Conservation (phyloP, 2,797 vertebrate genomes). For the Crypturellus tataupa region DNA sequence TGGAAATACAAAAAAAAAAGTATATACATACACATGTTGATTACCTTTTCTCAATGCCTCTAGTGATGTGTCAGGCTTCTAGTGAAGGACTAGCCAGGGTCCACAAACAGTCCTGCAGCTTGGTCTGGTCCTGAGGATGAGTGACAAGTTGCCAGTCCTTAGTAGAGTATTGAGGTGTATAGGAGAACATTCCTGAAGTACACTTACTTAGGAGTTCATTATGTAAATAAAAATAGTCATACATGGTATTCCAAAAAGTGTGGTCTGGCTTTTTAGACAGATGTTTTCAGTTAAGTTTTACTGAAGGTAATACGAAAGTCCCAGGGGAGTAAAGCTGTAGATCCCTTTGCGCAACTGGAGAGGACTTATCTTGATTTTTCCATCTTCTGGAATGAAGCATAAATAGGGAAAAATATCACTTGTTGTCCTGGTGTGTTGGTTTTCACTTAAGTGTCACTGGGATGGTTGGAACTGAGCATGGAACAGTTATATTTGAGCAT, state of each 20-base stretch:
- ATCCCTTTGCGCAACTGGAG: not conserved
- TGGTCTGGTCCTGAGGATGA: not conserved
- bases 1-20: not conserved
- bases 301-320: not conserved
- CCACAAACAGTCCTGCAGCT: not conserved
- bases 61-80: not conserved
- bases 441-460: not conserved
- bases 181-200: not conserved
- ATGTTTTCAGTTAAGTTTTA: not conserved
- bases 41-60: not conserved
- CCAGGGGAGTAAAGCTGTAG: not conserved
- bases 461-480: not conserved
- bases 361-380: not conserved
- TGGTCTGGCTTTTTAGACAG: not conserved
- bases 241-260: not conserved
- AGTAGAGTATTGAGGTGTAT: not conserved
- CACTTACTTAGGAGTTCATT: not conserved
- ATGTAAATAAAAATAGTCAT: not conserved
- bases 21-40: not conserved
- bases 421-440: not conserved
- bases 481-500: not conserved
- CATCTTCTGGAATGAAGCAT: not conserved
- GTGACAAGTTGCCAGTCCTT: not conserved
- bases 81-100: not conserved
- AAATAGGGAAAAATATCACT: fast-evolving